Percentiles rank a stretch among this genome's conserved stretches.
Evolutionary conservation across 1,140 invertebrate species (phyloP).

Genomic region (Dryas iulia): DNA sequence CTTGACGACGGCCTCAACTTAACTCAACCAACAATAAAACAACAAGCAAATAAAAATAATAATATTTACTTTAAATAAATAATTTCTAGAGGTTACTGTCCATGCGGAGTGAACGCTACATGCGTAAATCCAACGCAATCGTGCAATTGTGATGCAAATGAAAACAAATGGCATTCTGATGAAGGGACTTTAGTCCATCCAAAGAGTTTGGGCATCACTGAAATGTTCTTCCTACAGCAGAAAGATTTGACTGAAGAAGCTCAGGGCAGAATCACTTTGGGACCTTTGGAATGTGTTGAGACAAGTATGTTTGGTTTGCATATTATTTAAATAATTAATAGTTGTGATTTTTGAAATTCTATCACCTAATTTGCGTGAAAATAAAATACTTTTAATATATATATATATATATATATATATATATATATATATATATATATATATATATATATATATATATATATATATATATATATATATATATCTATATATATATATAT

Average conservation of each 20-base stretch:
- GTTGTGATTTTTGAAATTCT: too few relatives aligned
- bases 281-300: conserved; percentile 95
- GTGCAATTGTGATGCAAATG: conserved; percentile 93
- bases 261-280: conserved; percentile 91
- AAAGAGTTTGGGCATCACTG: conserved; percentile 91
- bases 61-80: not conserved
- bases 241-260: conserved; percentile 90
- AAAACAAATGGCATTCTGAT: conserved; percentile 93
- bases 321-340: too few relatives aligned
- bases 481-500: too few relatives aligned
- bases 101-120: conserved; percentile 86
- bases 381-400: too few relatives aligned
- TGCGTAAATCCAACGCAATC: conserved; percentile 89
- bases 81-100: conserved; percentile 83
- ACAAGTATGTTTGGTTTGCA: conserved; percentile 85
- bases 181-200: conserved; percentile 91
- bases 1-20: too few relatives aligned
- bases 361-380: too few relatives aligned
- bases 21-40: too few relatives aligned
- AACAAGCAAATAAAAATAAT: too few relatives aligned
- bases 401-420: too few relatives aligned
- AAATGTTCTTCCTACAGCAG: conserved; percentile 94
- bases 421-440: too few relatives aligned
- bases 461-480: too few relatives aligned
- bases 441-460: too few relatives aligned